These are phyloP conservation scores for Jaculus jaculus DNA, from an alignment of 2,113 vertebrate species.

Conservation along the genomic window DNA sequence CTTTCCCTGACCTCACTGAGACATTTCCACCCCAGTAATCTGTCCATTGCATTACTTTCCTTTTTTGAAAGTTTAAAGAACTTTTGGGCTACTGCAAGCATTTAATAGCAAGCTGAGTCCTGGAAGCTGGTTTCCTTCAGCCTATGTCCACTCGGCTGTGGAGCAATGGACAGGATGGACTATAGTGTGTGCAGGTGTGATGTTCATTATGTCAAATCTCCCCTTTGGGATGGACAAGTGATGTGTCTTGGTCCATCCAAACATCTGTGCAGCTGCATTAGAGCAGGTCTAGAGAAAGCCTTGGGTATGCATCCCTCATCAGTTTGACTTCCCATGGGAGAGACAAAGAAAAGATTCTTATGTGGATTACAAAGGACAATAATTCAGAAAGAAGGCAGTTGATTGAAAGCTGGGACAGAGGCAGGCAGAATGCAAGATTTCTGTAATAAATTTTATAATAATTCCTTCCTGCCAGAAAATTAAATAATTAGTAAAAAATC, in stretches of 20 bases:
- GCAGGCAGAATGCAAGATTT: not conserved
- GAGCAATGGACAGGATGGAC: not conserved
- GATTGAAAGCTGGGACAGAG: not conserved
- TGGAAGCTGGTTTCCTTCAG: not conserved
- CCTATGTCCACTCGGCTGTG: not conserved
- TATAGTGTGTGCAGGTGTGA: no score
- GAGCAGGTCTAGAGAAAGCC: not conserved
- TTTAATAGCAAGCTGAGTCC: not conserved
- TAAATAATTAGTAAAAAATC: conserved; percentile 48
- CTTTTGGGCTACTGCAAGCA: not conserved
- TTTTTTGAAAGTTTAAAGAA: not conserved
- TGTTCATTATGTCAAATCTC: no score
- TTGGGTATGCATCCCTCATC: not conserved
- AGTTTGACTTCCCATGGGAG: not conserved
- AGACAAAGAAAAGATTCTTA: not conserved
- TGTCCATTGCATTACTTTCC: not conserved
- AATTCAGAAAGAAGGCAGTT: not conserved
- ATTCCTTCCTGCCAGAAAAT: conserved; percentile 28
- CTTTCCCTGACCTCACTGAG: no score
- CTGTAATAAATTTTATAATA: conserved; percentile 18
- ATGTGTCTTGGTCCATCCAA: not conserved
- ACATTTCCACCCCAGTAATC: no score
- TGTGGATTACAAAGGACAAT: not conserved
- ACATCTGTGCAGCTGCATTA: not conserved
- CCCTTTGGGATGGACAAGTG: not conserved